phyloP scores from a whole-genome alignment of 2,113 vertebrate species.

The Heteronetta atricapilla region DNA sequence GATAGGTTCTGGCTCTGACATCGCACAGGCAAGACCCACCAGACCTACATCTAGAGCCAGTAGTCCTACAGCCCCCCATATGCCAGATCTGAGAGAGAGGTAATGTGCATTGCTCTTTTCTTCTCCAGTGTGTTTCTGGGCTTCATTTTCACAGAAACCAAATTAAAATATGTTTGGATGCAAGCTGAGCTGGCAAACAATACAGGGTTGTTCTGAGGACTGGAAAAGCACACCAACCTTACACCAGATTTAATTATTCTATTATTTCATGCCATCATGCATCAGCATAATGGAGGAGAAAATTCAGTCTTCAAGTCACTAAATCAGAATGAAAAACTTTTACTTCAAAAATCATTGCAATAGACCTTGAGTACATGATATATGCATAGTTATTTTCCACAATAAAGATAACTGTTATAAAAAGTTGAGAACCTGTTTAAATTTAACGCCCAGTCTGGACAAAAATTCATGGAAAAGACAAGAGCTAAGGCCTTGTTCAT shows the following conservation, averaged over 20 bases:
- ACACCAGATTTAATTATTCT: neutral
- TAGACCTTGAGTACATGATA: neutral
- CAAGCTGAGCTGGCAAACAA: neutral
- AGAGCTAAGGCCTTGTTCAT: neutral
- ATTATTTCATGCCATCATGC: neutral
- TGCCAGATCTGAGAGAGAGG: accelerated
- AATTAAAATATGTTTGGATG: accelerated
- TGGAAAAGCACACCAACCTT: neutral
- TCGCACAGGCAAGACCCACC: accelerated
- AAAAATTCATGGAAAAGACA: neutral
- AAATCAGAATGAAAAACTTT: neutral
- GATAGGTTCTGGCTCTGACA: neutral
- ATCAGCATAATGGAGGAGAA: neutral
- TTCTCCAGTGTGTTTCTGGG: accelerated
- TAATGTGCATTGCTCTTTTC: accelerated
- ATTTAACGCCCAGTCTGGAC: neutral
- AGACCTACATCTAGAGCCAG: accelerated
- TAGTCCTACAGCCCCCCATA: accelerated
- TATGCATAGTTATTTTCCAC: neutral
- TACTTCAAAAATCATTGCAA: neutral
- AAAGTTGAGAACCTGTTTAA: neutral
- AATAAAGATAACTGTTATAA: neutral
- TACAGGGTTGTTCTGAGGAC: neutral
- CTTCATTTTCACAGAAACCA: neutral
- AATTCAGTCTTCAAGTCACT: neutral